Evolutionary conservation across 37 sponge, comb jelly and placozoan species (phyloP).

Genomic region (Oscarella lobularis): DNA sequence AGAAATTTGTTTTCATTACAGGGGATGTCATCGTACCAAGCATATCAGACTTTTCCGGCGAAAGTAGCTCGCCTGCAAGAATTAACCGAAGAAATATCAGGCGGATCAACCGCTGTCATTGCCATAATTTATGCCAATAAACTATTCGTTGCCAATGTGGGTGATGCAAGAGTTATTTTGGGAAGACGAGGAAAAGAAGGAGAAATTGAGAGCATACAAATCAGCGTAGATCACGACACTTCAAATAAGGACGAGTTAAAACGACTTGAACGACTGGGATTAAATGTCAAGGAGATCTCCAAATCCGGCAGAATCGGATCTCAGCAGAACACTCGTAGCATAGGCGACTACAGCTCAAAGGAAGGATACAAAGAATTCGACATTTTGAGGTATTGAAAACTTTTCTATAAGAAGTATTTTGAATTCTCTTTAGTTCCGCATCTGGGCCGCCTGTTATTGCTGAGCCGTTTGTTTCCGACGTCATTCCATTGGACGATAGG

Average conservation of each 20-base stretch:
- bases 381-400: not conserved
- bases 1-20: not conserved
- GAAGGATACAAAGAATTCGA: slow-evolving; percentile 40
- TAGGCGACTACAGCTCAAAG: slow-evolving; percentile 27
- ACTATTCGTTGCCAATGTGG: slow-evolving; percentile 23
- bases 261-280: slow-evolving; percentile 11
- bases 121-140: slow-evolving; percentile 1
- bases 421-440: too few relatives aligned
- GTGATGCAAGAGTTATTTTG: slow-evolving; percentile 21
- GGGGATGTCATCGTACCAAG: slow-evolving; percentile 72
- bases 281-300: slow-evolving; percentile 8
- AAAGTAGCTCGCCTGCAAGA: slow-evolving; percentile 26
- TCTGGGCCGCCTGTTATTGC: slow-evolving; percentile 9
- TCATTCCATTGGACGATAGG: not conserved
- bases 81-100: not conserved
- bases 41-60: slow-evolving; percentile 44
- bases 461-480: slow-evolving; percentile 3
- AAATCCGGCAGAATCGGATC: slow-evolving; percentile 12
- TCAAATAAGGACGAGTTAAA: slow-evolving; percentile 25
- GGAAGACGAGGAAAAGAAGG: not conserved
- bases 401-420: not conserved
- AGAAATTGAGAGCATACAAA: not conserved
- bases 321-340: slow-evolving; percentile 22
- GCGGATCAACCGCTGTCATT: slow-evolving; percentile 8
- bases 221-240: slow-evolving; percentile 23